These are phyloP conservation scores for Phanerotoma sp. DNA, from an alignment of 2,888 invertebrate genomes.

Conservation along the genomic window DNA sequence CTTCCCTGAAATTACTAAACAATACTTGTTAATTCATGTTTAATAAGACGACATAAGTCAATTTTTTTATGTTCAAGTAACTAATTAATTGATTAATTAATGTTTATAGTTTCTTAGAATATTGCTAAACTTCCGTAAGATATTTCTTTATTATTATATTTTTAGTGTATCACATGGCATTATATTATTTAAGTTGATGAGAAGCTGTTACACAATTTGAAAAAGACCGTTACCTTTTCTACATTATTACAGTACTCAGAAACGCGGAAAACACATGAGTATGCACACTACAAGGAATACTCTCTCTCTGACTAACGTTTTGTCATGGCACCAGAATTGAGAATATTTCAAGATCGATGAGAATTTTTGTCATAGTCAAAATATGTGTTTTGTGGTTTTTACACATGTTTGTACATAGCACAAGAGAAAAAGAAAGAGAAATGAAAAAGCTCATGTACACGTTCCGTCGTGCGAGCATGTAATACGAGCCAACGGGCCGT, in stretches of 20 bases:
- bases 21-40: too few relatives aligned
- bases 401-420: conserved; percentile 10
- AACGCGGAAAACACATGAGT: conserved; percentile 10
- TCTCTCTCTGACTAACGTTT: too few relatives aligned
- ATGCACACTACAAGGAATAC: conserved; percentile 1
- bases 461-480: conserved; percentile 55
- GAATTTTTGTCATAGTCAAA: neutral
- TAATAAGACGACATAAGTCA: too few relatives aligned
- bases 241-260: conserved; percentile 18
- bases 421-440: conserved; percentile 11
- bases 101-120: too few relatives aligned
- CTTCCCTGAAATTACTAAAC: too few relatives aligned
- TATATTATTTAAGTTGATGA: conserved; percentile 18
- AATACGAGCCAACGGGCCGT: conserved; percentile 55
- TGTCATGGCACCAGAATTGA: too few relatives aligned
- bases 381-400: conserved; percentile 12
- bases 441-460: conserved; percentile 22
- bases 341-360: neutral
- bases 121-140: too few relatives aligned
- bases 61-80: too few relatives aligned
- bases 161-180: neutral
- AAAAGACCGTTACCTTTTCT: conserved; percentile 30
- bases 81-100: too few relatives aligned
- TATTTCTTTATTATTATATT: neutral
- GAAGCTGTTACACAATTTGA: conserved; percentile 39